Percentiles rank a stretch among this genome's conserved stretches.
Evolutionary conservation across 2,888 invertebrate genomes (phyloP).

Genomic region (Mythimna impura): DNA sequence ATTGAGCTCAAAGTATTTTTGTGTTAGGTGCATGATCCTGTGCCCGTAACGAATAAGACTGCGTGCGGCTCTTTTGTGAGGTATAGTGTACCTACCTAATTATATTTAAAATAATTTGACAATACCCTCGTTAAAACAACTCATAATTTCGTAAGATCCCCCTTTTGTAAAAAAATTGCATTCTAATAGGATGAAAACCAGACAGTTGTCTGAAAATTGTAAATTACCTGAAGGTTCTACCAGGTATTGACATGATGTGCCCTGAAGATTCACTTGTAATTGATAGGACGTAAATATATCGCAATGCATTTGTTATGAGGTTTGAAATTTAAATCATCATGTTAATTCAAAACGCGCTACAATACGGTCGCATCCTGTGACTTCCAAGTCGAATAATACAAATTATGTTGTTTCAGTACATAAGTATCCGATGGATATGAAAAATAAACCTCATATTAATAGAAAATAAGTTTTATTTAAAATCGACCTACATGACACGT

Average conservation of each 20-base stretch:
- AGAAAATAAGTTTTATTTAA: slow-evolving; percentile 74
- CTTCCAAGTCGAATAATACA: slow-evolving; percentile 57
- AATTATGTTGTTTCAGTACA: slow-evolving; percentile 66
- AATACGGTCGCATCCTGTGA: slow-evolving; percentile 65
- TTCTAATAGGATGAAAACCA: slow-evolving; percentile 23
- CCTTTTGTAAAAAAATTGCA: slow-evolving; percentile 34
- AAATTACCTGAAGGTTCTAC: slow-evolving; percentile 21
- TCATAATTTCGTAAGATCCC: slow-evolving; percentile 43
- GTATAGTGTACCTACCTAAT: slow-evolving; percentile 65
- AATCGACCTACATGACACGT: slow-evolving; percentile 67
- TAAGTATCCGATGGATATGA: slow-evolving; percentile 62
- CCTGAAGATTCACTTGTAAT: slow-evolving; percentile 38
- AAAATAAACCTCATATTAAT: slow-evolving; percentile 63
- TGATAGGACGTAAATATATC: slow-evolving; percentile 47
- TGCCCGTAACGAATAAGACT: slow-evolving; percentile 75
- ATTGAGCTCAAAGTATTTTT: slow-evolving; percentile 64
- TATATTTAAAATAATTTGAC: slow-evolving; percentile 62
- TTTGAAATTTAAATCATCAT: slow-evolving; percentile 44
- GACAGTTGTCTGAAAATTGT: slow-evolving; percentile 21
- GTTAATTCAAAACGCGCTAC: slow-evolving; percentile 60
- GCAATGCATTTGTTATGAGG: slow-evolving; percentile 44
- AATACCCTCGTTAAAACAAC: slow-evolving; percentile 54
- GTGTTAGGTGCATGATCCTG: slow-evolving; percentile 64
- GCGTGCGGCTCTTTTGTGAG: slow-evolving; percentile 71
- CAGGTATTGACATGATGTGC: slow-evolving; percentile 35